A percentile compares a stretch with the other conserved stretches of the same genome.
phyloP scores from a whole-genome alignment of 2,113 vertebrate species.

The Poecile atricapillus region DNA sequence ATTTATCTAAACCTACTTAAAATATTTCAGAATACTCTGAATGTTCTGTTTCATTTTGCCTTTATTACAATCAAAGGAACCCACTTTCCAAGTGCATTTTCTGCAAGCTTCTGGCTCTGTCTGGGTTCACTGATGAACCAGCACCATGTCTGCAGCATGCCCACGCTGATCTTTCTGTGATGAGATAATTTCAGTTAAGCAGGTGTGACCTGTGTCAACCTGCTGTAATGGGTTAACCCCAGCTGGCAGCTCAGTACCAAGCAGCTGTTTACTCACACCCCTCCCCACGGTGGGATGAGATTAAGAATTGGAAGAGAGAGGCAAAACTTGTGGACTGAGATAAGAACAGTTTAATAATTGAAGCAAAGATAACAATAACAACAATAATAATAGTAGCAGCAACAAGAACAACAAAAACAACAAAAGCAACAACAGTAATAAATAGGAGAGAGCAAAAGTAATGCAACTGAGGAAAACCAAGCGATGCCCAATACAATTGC shows the following conservation, averaged over 20 bases:
- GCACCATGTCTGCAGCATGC: not conserved
- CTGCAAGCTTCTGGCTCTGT: not conserved
- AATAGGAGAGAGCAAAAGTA: not conserved
- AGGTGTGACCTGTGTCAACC: not conserved
- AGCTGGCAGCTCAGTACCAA: not conserved
- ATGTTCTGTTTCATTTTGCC: not conserved
- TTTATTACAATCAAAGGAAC: not conserved
- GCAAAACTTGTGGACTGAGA: not conserved
- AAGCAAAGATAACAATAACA: not conserved
- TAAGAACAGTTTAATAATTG: not conserved
- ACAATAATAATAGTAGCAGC: not conserved
- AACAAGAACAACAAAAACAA: not conserved
- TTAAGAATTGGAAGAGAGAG: not conserved
- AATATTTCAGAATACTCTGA: not conserved
- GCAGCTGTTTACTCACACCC: not conserved
- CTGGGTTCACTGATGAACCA: not conserved
- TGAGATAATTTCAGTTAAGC: not conserved
- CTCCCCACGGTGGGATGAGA: not conserved
- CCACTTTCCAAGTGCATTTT: not conserved
- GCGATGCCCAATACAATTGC: not conserved
- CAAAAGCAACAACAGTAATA: not conserved
- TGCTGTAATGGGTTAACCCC: not conserved
- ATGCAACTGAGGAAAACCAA: not conserved
- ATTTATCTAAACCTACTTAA: not conserved
- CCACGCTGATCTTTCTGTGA: not conserved